Evolutionary conservation across 2,797 vertebrate genomes (phyloP).

Genomic region (Chaetodon trifasciatus): DNA sequence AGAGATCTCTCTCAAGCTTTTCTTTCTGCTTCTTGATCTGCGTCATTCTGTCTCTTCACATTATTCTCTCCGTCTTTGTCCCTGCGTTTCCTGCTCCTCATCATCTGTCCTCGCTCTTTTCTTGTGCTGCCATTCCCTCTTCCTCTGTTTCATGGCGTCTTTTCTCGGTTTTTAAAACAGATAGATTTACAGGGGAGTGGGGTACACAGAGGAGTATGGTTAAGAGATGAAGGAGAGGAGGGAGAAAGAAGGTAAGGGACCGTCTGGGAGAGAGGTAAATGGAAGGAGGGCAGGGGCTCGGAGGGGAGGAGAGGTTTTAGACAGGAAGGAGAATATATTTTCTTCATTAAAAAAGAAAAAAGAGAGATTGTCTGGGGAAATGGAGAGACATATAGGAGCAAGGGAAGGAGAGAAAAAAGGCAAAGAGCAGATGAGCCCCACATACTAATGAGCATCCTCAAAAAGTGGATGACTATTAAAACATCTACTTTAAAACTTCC

Average conservation of each 20-base stretch:
- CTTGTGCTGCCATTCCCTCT: background rate
- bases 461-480: constrained; percentile 20
- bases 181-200: background rate
- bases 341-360: constrained; percentile 34
- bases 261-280: background rate
- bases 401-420: constrained; percentile 26
- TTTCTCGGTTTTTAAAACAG: background rate
- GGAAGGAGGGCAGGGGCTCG: constrained; percentile 7
- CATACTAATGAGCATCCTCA: constrained; percentile 38
- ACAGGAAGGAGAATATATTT: constrained; percentile 40
- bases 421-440: constrained; percentile 44
- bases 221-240: background rate
- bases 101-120: constrained; percentile 27
- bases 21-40: constrained; percentile 38
- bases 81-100: constrained; percentile 10
- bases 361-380: constrained; percentile 35
- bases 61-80: constrained; percentile 30
- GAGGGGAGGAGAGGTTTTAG: constrained; percentile 16
- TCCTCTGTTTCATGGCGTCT: background rate
- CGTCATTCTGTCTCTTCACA: constrained; percentile 45
- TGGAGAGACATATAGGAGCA: constrained; percentile 10
- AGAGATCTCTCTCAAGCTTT: constrained; percentile 24
- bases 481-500: constrained; percentile 29
- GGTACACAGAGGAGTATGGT: background rate
- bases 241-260: background rate